Conservation (phyloP, 2,888 invertebrate species). For the Torymus aiolomorphi region DNA sequence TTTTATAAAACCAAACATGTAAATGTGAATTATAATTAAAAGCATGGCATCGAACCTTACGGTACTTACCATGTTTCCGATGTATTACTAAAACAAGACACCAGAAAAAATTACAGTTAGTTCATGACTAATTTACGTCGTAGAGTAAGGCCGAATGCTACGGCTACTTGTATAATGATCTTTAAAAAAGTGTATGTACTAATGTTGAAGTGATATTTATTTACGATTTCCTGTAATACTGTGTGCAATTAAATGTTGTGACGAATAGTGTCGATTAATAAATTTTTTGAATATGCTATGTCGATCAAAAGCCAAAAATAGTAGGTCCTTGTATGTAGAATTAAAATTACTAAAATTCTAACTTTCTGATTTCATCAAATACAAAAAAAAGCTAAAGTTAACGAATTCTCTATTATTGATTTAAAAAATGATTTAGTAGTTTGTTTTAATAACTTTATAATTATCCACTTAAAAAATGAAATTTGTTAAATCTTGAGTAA, state of each 20-base stretch:
- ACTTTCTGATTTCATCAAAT: too few relatives aligned
- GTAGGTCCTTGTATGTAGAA: background rate
- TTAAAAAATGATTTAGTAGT: too few relatives aligned
- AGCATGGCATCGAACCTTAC: slow-evolving; percentile 78
- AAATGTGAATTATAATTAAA: slow-evolving; percentile 74
- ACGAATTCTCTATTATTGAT: too few relatives aligned
- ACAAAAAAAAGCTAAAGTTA: too few relatives aligned
- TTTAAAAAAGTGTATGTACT: slow-evolving; percentile 17
- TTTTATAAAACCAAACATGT: background rate
- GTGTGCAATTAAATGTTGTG: slow-evolving; percentile 33
- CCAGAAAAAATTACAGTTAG: background rate
- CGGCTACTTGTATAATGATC: slow-evolving; percentile 7
- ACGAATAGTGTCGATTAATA: slow-evolving; percentile 19
- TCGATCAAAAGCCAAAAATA: slow-evolving; percentile 5
- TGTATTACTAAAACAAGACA: slow-evolving; percentile 9
- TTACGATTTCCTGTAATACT: slow-evolving; percentile 13
- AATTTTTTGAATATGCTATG: slow-evolving; percentile 27
- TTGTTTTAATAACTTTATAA: too few relatives aligned
- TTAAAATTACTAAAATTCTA: too few relatives aligned
- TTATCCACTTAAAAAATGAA: too few relatives aligned
- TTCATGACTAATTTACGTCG: background rate
- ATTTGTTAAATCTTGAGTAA: too few relatives aligned
- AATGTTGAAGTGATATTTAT: slow-evolving; percentile 33
- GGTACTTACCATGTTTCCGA: slow-evolving; percentile 75
- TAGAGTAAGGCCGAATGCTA: background rate